These are phyloP conservation scores for Sebastes itinus DNA, from an alignment of 2,797 vertebrate genomes.

Conservation along the genomic window DNA sequence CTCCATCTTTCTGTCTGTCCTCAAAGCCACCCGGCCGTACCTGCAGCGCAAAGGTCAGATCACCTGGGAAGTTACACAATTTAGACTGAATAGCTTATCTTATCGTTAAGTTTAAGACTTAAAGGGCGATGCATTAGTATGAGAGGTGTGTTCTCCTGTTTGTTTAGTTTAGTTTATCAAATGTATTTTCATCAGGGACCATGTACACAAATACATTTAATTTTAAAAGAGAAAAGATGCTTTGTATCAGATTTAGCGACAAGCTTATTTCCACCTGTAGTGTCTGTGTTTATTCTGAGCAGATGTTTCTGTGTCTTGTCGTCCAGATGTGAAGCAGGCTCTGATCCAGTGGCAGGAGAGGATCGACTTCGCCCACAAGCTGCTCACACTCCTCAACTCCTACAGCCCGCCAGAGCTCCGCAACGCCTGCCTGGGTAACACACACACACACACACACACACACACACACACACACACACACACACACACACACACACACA, in stretches of 20 bases:
- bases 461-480: too few species aligned
- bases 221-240: too few species aligned
- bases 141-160: neutral
- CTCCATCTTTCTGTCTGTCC: conserved; percentile 96
- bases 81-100: too few species aligned
- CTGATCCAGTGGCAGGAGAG: conserved; percentile 99
- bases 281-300: neutral
- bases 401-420: conserved; percentile 97
- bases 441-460: neutral
- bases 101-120: too few species aligned
- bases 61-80: neutral
- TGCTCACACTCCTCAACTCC: conserved; percentile 96
- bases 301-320: neutral
- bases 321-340: conserved; percentile 97
- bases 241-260: too few species aligned
- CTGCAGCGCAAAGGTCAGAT: conserved; percentile 96
- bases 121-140: neutral
- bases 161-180: neutral
- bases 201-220: too few species aligned
- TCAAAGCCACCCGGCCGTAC: conserved; percentile 94
- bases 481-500: too few species aligned
- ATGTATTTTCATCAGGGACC: too few species aligned
- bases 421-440: conserved; percentile 93
- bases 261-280: too few species aligned
- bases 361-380: conserved; percentile 98